Evolutionary conservation across 2,888 invertebrate species (phyloP).

Genomic region (Lithosia quadra): DNA sequence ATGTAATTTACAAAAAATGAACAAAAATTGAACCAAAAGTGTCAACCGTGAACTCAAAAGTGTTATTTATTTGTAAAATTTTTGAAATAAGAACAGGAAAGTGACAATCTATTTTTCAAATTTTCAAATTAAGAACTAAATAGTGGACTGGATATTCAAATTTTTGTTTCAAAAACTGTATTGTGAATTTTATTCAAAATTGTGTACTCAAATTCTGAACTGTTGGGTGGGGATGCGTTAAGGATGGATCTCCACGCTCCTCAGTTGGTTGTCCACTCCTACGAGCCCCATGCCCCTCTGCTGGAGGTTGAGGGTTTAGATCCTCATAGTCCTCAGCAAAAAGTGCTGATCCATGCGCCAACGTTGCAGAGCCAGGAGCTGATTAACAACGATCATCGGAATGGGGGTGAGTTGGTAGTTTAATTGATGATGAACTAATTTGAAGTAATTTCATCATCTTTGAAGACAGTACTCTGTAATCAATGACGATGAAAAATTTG

Average conservation of each 20-base stretch:
- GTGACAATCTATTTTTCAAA: slow-evolving; percentile 9
- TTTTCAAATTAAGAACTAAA: slow-evolving; percentile 3
- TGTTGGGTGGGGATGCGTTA: slow-evolving; percentile 53
- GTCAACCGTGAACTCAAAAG: slow-evolving; percentile 14
- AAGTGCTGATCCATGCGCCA: slow-evolving; percentile 81
- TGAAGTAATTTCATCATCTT: background rate
- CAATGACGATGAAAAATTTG: too few relatives aligned
- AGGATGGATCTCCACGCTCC: slow-evolving; percentile 83
- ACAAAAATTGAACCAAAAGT: slow-evolving; percentile 4
- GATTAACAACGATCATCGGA: slow-evolving; percentile 77
- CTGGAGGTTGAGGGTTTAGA: slow-evolving; percentile 82
- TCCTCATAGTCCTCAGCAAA: slow-evolving; percentile 83
- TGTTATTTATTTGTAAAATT: background rate
- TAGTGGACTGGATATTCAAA: slow-evolving; percentile 7
- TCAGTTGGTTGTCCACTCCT: slow-evolving; percentile 78
- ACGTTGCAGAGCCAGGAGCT: slow-evolving; percentile 79
- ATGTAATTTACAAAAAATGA: background rate
- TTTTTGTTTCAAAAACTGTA: slow-evolving; percentile 2
- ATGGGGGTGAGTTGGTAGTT: slow-evolving; percentile 73
- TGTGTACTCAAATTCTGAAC: slow-evolving; percentile 28
- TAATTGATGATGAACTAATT: background rate
- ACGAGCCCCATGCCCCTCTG: slow-evolving; percentile 81
- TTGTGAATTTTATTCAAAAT: slow-evolving; percentile 22
- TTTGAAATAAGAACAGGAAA: slow-evolving; percentile 25
- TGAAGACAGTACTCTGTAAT: background rate